Base-by-base conservation (phyloP, 2,113 vertebrate genomes). In the Nipponia nippon region DNA sequence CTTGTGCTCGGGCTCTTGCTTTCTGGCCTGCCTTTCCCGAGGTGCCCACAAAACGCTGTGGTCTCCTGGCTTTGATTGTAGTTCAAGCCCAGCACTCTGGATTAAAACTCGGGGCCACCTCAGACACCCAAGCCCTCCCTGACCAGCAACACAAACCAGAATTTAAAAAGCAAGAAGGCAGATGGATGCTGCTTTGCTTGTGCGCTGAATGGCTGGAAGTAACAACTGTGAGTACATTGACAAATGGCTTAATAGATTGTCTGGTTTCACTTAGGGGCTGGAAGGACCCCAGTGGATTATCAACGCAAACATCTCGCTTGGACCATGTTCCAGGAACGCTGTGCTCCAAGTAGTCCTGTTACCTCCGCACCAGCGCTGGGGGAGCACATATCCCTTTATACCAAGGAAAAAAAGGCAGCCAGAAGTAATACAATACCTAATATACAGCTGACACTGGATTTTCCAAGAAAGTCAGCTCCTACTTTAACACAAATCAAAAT, bases 211-310 rank as follows among this genome's bases (percentile, higher is more conserved):
- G 19, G 56, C 59, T 55, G 3, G 82, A 69, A 86, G 36, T 10
- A 73, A 80, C 58, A 66, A 55, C 59, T 4, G 19, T 18, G 56
- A 75, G 46, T 6, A 13, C 19, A n/a, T 20, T 58, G 65, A 95
- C 52, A 81, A 72, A 69, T 0, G 8, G 62, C 59, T 89, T 77
- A 46, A 42, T 56, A 42, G 81, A 69, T 27, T 40, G 65, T 69
- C 95, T 91, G 89, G 53, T 85, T 96, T 86, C 75, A 76, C 78
- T 91, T 77, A 91, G 26, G 75, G 87, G 62, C 46, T 96, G 95
- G 90, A 89, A 85, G 44, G 89, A 90, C 32, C 92, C 67, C 90
- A 86, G 7, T 42, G 62, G 72, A 52, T 84, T 87, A 71, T 89
- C 77, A 46, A 1, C 9, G 30, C 77, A 83, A 89, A 84, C 36